A percentile compares a stretch with the other conserved stretches of the same genome.
Evolutionary conservation across 2,888 invertebrate species (phyloP).

Genomic region (Troglohyphantes excavatus): DNA sequence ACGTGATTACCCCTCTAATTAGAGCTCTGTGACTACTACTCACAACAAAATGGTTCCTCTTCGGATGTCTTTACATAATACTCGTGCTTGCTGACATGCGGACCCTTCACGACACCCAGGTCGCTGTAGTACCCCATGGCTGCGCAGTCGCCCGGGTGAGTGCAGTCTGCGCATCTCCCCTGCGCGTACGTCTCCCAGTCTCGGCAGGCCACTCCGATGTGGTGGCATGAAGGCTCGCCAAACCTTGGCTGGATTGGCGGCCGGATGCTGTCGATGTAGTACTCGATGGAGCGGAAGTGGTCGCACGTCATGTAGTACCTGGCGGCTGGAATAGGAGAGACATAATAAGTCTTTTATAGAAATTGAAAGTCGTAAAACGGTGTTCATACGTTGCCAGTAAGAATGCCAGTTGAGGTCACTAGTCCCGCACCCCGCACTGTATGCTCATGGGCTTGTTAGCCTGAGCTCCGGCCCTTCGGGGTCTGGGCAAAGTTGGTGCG

Average conservation of each 20-base stretch:
- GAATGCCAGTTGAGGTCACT: too few species aligned
- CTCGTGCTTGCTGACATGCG: neutral
- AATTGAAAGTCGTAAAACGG: too few species aligned
- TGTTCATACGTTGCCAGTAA: too few species aligned
- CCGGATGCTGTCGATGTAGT: conserved; percentile 82
- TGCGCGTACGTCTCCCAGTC: conserved; percentile 71
- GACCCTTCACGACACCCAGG: neutral
- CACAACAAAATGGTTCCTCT: conserved; percentile 64
- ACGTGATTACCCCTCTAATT: too few species aligned
- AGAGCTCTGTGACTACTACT: too few species aligned
- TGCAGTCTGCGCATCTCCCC: conserved; percentile 65
- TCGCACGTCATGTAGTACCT: conserved; percentile 72
- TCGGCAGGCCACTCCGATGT: conserved; percentile 51
- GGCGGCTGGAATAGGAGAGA: neutral
- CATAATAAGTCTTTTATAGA: too few species aligned
- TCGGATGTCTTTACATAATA: conserved; percentile 58
- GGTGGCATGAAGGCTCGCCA: conserved; percentile 9
- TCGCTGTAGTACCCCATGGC: conserved; percentile 68
- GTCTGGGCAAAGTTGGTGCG: too few species aligned
- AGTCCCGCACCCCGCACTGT: too few species aligned
- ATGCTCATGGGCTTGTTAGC: too few species aligned
- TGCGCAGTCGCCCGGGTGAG: conserved; percentile 40
- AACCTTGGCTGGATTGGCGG: neutral
- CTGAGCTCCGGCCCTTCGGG: too few species aligned
- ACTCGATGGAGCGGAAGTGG: conserved; percentile 67